These are phyloP conservation scores for Diaphora mendica DNA, from an alignment of 2,888 invertebrate genomes.

Conservation along the genomic window DNA sequence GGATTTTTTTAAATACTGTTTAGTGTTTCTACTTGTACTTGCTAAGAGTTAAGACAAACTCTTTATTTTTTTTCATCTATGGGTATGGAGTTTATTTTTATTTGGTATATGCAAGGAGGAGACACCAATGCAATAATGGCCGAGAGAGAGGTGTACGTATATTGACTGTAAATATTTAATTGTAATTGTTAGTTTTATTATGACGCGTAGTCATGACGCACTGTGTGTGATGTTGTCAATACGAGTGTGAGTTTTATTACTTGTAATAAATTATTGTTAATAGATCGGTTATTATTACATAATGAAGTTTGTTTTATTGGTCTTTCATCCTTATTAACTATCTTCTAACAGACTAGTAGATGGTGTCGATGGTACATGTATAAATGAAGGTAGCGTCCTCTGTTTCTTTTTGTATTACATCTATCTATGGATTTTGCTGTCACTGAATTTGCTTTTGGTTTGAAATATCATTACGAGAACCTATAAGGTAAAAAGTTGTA, in stretches of 20 bases:
- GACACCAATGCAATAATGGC: conserved; percentile 52
- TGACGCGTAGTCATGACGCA: conserved; percentile 62
- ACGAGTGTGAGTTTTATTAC: conserved; percentile 78
- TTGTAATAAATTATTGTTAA: conserved; percentile 85
- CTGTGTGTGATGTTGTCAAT: conserved; percentile 73
- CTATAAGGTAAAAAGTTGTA: too few relatives aligned
- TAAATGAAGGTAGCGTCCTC: too few relatives aligned
- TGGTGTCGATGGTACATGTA: too few relatives aligned
- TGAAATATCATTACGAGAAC: too few relatives aligned
- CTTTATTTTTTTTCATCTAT: conserved; percentile 18
- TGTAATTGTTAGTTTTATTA: conserved; percentile 64
- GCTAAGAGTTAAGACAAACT: conserved; percentile 15
- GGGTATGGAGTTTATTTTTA: conserved; percentile 17
- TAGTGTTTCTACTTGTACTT: conserved; percentile 37
- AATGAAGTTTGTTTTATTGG: conserved; percentile 33
- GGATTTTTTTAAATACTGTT: conserved; percentile 25
- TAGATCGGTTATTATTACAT: conserved; percentile 80
- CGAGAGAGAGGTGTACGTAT: conserved; percentile 43
- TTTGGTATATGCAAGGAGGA: conserved; percentile 17
- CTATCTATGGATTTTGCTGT: too few relatives aligned
- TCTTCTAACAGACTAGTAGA: too few relatives aligned
- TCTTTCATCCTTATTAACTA: too few relatives aligned
- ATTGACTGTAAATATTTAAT: conserved; percentile 76
- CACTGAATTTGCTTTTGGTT: too few relatives aligned
- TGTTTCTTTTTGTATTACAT: too few relatives aligned